Conservation (phyloP, 2,113 vertebrate genomes). For the Ascaphus truei region DNA sequence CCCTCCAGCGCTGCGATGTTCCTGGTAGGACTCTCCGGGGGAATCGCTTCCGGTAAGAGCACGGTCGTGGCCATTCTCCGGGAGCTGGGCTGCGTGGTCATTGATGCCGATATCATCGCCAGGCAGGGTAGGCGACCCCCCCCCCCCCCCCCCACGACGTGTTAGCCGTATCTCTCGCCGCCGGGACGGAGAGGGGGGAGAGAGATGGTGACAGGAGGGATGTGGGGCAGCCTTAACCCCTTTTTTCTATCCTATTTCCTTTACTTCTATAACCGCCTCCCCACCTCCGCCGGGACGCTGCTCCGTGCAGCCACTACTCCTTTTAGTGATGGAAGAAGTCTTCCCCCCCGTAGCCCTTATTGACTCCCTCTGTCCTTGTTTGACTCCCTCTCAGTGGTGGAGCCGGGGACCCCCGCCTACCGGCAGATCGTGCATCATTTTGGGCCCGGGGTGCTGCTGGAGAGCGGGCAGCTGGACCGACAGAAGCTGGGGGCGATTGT, state of each 20-base stretch:
- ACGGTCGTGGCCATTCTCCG: conserved; percentile 77
- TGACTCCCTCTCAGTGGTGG: conserved; percentile 76
- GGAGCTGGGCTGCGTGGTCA: conserved; percentile 86
- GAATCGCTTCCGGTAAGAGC: conserved; percentile 94
- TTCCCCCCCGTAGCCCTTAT: too few relatives aligned
- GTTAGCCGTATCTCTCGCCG: too few relatives aligned
- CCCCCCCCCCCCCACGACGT: too few relatives aligned
- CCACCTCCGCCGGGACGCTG: too few relatives aligned
- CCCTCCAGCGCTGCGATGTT: conserved; percentile 69
- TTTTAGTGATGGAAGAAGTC: too few relatives aligned
- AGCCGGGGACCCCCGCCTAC: conserved; percentile 72
- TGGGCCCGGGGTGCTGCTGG: conserved; percentile 76
- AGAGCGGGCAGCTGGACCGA: conserved; percentile 84
- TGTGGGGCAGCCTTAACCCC: too few relatives aligned
- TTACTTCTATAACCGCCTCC: too few relatives aligned
- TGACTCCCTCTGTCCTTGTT: not conserved
- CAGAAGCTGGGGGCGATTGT: conserved; percentile 83
- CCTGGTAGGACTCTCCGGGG: conserved; percentile 89
- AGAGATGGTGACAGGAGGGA: too few relatives aligned
- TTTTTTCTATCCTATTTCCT: too few relatives aligned
- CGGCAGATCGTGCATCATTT: conserved; percentile 77
- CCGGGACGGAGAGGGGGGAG: too few relatives aligned
- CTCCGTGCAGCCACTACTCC: too few relatives aligned
- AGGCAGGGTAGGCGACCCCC: conserved; percentile 69
- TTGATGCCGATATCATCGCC: conserved; percentile 88